Conservation (phyloP, 2,797 vertebrate genomes). For the Myiothlypis coronata region DNA sequence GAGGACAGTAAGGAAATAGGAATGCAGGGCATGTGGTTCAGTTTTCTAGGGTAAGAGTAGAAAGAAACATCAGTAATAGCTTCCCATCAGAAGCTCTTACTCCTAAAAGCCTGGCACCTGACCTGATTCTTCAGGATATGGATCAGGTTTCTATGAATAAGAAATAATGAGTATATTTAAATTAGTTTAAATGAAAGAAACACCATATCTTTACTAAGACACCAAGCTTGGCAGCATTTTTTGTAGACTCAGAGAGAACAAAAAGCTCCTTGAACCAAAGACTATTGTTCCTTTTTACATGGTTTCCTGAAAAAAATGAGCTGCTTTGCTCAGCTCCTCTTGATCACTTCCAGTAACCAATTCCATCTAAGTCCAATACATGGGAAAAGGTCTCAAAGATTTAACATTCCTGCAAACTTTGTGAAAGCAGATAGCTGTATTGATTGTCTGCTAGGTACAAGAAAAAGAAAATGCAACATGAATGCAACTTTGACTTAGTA, state of each 20-base stretch:
- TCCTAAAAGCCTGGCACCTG: constrained; percentile 25
- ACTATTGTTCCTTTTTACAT: background rate
- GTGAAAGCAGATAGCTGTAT: background rate
- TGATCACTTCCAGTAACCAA: constrained; percentile 34
- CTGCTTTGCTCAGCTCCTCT: constrained; percentile 18
- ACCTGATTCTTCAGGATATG: constrained; percentile 37
- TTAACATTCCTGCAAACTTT: background rate
- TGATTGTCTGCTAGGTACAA: background rate
- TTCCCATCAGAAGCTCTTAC: constrained; percentile 23
- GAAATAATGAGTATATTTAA: constrained; percentile 52
- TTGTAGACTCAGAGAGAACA: constrained; percentile 14
- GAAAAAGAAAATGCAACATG: background rate
- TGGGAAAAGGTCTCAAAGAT: background rate
- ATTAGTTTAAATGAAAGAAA: constrained; percentile 52
- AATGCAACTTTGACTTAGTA: background rate
- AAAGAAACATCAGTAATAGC: constrained; percentile 2
- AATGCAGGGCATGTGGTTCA: background rate
- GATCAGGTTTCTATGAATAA: constrained; percentile 34
- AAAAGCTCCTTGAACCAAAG: constrained; percentile 39
- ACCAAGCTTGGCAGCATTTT: background rate
- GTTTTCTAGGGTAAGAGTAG: background rate
- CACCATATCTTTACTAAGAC: background rate
- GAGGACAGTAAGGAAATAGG: background rate
- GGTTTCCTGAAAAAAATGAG: constrained; percentile 19
- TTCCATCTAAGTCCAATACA: background rate